Evolutionary conservation across 2,888 invertebrate species (phyloP), one percentile per base, ranked within the genome.

Genomic region (Synergus japonicus): DNA sequence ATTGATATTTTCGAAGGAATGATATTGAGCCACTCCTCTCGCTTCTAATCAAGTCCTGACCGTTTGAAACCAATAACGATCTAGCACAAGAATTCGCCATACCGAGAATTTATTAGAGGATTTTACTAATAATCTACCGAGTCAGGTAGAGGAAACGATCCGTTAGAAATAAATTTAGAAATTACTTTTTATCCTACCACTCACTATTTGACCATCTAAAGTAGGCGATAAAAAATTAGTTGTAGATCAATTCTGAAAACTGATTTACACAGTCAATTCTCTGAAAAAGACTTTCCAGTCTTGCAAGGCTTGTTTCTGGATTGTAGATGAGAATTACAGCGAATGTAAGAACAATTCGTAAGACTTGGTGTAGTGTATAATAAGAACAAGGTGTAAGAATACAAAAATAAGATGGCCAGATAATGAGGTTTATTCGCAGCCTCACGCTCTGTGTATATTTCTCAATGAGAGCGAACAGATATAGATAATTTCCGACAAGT

Each of bases 1-100:
- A 73, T 73, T 73, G 54, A 73, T 73, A 73, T 73, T 54, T 73
- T 73, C 54, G 69, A 22, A 15, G 54, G 49, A 49, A 49, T 49
- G 37, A 54, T 73, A 73, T 54, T 49, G 54, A 54, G 73, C 49
- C 69, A 69, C 69, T 69, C 49, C 69, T 49, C 49, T 41, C 49
- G 73, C 29, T n/a, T n/a, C 37, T 54, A 54, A 73, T 73, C 41
- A 73, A 73, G 13, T 49, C 15, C 15, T 15, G 63, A 63, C 63
- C 29, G 29, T 29, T 63, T 63, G 63, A 29, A 44, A n/a, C 43
- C 18, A 66, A 69, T 67, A 67, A 67, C 18, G 13, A 67, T 46
- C 12, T 67, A 10, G 66, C 41, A 3, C 44, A 22, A 67, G 67
- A 67, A 67, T 67, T 67, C 22, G 7, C 46, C 22, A 46, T 67